Evolutionary conservation across 2,113 vertebrate species (phyloP).

Genomic region (Columbina picui): DNA sequence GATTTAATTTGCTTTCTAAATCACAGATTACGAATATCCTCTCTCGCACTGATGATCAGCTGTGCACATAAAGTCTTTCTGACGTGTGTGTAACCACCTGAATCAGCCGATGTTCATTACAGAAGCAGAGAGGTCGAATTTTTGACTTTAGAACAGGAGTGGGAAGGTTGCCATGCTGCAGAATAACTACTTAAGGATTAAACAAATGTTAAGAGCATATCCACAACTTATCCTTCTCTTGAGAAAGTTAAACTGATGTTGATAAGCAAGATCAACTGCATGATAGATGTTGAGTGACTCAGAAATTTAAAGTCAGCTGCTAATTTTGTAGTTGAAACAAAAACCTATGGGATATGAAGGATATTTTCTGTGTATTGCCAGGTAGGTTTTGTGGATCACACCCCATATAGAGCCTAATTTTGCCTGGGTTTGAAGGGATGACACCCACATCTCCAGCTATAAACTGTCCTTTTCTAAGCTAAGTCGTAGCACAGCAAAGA

Average conservation of each 20-base stretch:
- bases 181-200: neutral
- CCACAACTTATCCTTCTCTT: neutral
- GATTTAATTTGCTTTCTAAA: neutral
- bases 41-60: neutral
- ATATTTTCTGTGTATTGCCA: neutral
- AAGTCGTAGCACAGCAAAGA: neutral
- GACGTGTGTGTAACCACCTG: neutral
- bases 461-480: neutral
- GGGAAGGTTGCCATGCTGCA: neutral
- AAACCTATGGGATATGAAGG: neutral
- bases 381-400: neutral
- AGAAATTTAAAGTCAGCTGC: neutral
- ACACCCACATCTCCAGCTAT: neutral
- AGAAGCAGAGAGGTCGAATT: neutral
- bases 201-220: neutral
- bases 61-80: neutral
- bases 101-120: neutral
- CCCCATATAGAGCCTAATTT: neutral
- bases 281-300: neutral
- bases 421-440: neutral
- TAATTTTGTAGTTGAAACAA: neutral
- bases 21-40: rapidly evolving
- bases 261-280: neutral
- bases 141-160: neutral
- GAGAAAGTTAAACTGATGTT: neutral